phyloP scores from a whole-genome alignment of 2,888 invertebrate species.

The Zele albiditarsus region DNA sequence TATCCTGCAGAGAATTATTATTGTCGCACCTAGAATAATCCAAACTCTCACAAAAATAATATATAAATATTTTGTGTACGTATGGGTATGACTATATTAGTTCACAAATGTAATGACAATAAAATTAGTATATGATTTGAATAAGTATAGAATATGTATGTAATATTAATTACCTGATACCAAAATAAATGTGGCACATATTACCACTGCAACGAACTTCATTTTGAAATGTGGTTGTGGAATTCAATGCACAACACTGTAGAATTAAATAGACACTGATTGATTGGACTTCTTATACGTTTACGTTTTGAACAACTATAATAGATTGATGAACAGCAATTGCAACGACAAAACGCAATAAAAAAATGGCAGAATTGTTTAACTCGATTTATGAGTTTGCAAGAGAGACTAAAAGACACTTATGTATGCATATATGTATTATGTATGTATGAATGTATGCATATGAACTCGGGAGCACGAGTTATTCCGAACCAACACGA shows the following conservation, averaged over 20 bases:
- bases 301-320: neutral
- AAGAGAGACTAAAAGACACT: neutral
- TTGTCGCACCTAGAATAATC: neutral
- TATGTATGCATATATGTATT: neutral
- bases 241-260: neutral
- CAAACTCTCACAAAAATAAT: neutral
- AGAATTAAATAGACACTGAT: neutral
- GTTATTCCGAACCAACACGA: neutral
- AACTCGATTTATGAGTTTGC: neutral
- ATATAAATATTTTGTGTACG: neutral
- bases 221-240: neutral
- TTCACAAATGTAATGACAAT: neutral
- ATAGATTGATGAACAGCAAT: neutral
- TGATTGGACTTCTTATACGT: neutral
- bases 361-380: slow-evolving; percentile 2
- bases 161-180: neutral
- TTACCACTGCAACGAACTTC: neutral
- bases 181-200: neutral
- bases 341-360: neutral
- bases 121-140: too few relatives aligned
- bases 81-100: neutral
- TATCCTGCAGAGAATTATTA: too few relatives aligned
- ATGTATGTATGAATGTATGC: slow-evolving; percentile 4
- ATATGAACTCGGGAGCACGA: neutral
- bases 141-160: too few relatives aligned